phyloP scores from a whole-genome alignment of 2,113 vertebrate species.

The Lophius piscatorius region DNA sequence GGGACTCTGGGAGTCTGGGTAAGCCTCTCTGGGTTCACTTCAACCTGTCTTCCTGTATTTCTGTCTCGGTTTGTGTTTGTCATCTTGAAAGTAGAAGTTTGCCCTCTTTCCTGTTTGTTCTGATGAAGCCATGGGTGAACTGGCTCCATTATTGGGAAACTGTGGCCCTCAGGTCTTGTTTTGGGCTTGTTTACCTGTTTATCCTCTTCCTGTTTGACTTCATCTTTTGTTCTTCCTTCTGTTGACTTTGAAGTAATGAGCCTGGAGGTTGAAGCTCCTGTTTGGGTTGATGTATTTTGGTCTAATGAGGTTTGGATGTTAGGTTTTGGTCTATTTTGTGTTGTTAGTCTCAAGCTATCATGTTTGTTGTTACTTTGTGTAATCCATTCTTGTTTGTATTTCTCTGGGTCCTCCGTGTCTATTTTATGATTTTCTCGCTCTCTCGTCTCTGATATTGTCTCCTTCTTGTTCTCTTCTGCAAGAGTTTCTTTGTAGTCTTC shows the following conservation, averaged over 20 bases:
- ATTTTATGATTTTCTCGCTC: slow-evolving; percentile 10
- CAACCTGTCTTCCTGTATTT: slow-evolving; percentile 15
- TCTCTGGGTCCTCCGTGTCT: slow-evolving; percentile 9
- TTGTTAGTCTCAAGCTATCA: slow-evolving; percentile 18
- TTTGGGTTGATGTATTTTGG: slow-evolving; percentile 20
- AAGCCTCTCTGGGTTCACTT: slow-evolving; percentile 35
- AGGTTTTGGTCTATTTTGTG: slow-evolving; percentile 42
- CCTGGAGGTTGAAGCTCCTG: slow-evolving; percentile 27
- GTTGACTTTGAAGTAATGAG: slow-evolving; percentile 33
- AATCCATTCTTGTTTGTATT: slow-evolving; percentile 2
- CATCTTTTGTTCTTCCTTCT: slow-evolving; percentile 20
- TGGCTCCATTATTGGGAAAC: slow-evolving; percentile 53
- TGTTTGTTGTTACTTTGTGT: slow-evolving; percentile 23
- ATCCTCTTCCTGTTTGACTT: slow-evolving; percentile 9
- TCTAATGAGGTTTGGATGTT: slow-evolving; percentile 13
- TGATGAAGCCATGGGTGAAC: slow-evolving; percentile 77
- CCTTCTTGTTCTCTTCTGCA: slow-evolving; percentile 1
- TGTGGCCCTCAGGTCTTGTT: slow-evolving; percentile 41
- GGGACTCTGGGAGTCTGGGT: slow-evolving; percentile 43
- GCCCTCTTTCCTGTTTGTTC: slow-evolving; percentile 44
- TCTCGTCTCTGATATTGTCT: not conserved
- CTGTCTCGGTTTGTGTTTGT: slow-evolving; percentile 30
- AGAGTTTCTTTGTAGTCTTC: slow-evolving; percentile 6
- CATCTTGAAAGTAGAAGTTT: slow-evolving; percentile 21
- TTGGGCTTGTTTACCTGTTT: slow-evolving; percentile 28